phyloP scores from a whole-genome alignment of 1,140 invertebrate species.

The Vanessa atalanta region DNA sequence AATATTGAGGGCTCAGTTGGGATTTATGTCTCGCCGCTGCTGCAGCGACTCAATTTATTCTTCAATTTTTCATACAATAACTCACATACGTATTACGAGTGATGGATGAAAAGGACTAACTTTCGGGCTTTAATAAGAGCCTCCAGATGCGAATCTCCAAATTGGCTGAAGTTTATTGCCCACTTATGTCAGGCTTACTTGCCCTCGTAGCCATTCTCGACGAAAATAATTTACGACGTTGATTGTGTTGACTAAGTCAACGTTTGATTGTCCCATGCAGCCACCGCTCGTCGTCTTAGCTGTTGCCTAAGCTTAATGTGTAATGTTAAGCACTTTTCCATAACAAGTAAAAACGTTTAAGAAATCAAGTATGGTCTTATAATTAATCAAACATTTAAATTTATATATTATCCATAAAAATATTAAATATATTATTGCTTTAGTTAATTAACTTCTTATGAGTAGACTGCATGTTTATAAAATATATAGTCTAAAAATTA shows the following conservation, averaged over 20 bases:
- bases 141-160: slow-evolving; percentile 81
- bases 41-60: slow-evolving; percentile 81
- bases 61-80: slow-evolving; percentile 82
- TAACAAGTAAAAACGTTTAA: too few relatives aligned
- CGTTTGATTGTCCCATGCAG: slow-evolving; percentile 54
- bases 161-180: slow-evolving; percentile 81
- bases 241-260: slow-evolving; percentile 68
- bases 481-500: too few relatives aligned
- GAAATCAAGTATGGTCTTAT: too few relatives aligned
- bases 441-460: too few relatives aligned
- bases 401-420: too few relatives aligned
- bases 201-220: slow-evolving; percentile 73
- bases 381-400: too few relatives aligned
- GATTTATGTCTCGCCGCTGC: slow-evolving; percentile 80
- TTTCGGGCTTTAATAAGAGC: slow-evolving; percentile 80
- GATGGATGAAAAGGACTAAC: slow-evolving; percentile 81
- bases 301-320: too few relatives aligned
- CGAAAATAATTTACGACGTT: slow-evolving; percentile 78
- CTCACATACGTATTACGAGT: slow-evolving; percentile 81
- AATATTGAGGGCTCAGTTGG: slow-evolving; percentile 81
- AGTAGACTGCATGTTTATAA: too few relatives aligned
- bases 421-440: too few relatives aligned
- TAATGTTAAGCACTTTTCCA: too few relatives aligned
- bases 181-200: slow-evolving; percentile 81
- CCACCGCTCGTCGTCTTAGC: background rate